Conservation (phyloP, 2,113 vertebrate species). For the Nibea coibor region DNA sequence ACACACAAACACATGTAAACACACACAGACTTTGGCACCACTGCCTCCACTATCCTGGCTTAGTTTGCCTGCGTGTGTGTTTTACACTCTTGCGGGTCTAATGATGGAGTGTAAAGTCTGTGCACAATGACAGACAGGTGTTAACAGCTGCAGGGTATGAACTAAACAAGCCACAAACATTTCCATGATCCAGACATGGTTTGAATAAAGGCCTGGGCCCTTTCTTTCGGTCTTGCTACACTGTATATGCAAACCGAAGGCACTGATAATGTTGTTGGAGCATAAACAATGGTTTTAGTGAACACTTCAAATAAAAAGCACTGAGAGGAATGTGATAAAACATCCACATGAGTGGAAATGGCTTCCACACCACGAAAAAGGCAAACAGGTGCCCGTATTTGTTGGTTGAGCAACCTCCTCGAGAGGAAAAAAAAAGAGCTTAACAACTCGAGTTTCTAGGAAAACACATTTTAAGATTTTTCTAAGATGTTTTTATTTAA, state of each 20-base stretch:
- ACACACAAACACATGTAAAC: constrained; percentile 40
- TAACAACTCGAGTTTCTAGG: not conserved
- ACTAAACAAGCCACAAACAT: constrained; percentile 68
- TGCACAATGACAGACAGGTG: constrained; percentile 71
- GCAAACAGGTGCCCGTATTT: constrained; percentile 43
- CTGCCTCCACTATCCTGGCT: constrained; percentile 7
- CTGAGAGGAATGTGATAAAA: constrained; percentile 53
- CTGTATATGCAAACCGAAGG: constrained; percentile 43
- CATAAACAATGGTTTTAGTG: constrained; percentile 30
- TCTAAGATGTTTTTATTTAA: constrained; percentile 1
- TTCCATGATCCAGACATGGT: constrained; percentile 43
- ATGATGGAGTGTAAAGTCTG: constrained; percentile 65
- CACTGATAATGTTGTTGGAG: constrained; percentile 28
- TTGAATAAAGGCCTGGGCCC: constrained; percentile 13
- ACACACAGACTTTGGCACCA: constrained; percentile 28
- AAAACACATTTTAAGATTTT: constrained; percentile 19
- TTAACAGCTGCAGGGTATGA: constrained; percentile 57
- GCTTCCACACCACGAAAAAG: constrained; percentile 43
- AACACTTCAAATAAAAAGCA: constrained; percentile 28
- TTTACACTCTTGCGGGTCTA: constrained; percentile 48
- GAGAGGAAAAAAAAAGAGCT: not conserved
- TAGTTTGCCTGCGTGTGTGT: constrained; percentile 28
- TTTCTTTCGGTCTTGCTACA: constrained; percentile 27
- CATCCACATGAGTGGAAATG: constrained; percentile 32
- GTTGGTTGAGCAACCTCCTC: constrained; percentile 11